Percentiles rank a stretch among this genome's conserved stretches.
Conservation (phyloP, 2,888 invertebrate genomes). For the Leucophora obtusa region DNA sequence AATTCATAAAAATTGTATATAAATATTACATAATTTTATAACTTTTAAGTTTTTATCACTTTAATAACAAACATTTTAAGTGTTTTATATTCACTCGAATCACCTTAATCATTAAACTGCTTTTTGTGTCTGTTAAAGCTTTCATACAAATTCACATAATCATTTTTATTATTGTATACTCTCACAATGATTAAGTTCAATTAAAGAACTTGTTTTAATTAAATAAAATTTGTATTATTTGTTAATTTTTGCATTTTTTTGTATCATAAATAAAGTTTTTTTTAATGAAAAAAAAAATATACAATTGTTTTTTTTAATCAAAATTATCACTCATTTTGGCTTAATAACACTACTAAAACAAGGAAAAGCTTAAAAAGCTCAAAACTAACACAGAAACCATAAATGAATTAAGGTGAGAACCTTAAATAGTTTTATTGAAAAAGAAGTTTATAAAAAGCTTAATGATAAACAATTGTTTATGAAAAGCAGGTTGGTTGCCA, state of each 20-base stretch:
- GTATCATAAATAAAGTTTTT: constrained; percentile 63
- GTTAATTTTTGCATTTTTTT: constrained; percentile 51
- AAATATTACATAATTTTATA: constrained; percentile 10
- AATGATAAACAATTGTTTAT: neutral
- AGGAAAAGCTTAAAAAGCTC: constrained; percentile 50
- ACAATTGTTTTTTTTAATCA: constrained; percentile 68
- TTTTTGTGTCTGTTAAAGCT: constrained; percentile 72
- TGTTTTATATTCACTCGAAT: constrained; percentile 10
- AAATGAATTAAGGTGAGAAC: constrained; percentile 49
- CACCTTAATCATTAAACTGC: constrained; percentile 69
- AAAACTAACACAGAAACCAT: constrained; percentile 49
- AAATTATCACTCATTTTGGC: constrained; percentile 51
- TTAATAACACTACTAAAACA: constrained; percentile 30
- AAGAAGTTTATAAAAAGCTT: constrained; percentile 19
- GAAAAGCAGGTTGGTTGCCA: too few relatives aligned
- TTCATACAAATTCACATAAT: constrained; percentile 62
- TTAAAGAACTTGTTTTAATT: constrained; percentile 30
- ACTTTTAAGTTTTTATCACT: constrained; percentile 32
- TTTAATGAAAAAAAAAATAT: constrained; percentile 66
- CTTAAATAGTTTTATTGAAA: neutral
- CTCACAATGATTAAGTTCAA: constrained; percentile 65
- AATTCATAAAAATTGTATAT: constrained; percentile 37
- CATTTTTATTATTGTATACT: constrained; percentile 67
- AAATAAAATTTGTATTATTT: constrained; percentile 41
- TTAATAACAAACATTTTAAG: constrained; percentile 26